Base-by-base conservation (phyloP, 2,113 vertebrate genomes). In the Corythornis madagascariensis region DNA sequence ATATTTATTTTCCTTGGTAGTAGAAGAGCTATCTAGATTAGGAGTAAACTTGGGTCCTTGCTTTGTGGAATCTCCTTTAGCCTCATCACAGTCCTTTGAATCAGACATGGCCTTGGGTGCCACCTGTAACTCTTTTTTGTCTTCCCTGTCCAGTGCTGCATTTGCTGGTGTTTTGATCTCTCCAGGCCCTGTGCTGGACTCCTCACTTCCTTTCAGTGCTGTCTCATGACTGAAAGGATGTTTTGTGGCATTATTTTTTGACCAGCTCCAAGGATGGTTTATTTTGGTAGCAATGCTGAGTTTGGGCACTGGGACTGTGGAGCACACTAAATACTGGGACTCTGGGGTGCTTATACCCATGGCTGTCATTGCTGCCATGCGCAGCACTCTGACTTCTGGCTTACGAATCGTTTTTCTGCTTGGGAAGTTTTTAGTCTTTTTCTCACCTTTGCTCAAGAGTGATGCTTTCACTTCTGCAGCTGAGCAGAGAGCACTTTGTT, bases 401-500 rank as follows among this genome's bases (percentile, higher is more conserved):
- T 97, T 94, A 52, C 88, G 97, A 60, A 94, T 93, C 12, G 24
- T 28, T 95, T 75, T 96, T 81, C 88, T 92, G 28, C 86, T 94
- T 1, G 18, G 31, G 22, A 57, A 28, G 16, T 15, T 96, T 77
- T 86, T 95, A 16, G 29, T 80, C n/a, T 90, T 92, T 63, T 80
- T 96, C 6, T 88, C 90, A 11, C 86, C 92, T 59, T 91, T 94
- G 63, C 9, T 52, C 56, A 94, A 75, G 3, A 94, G 75, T 0
- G 96, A 84, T 31, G 90, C 55, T 85, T 93, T 97, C 67, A 94
- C 89, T 1, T 95, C 74, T 20, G 95, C 60, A 24, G 97, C 96
- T 0, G 97, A 97, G 57, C 95, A 92, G 29, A 98, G 93, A 42
- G 94, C 88, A 2, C 95, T 97, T 83, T 96, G 97, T 83, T 99